A percentile compares a stretch with the other conserved stretches of the same genome.
These are phyloP conservation scores for Colossoma macropomum DNA, from an alignment of 2,113 vertebrate species.

Conservation along the genomic window DNA sequence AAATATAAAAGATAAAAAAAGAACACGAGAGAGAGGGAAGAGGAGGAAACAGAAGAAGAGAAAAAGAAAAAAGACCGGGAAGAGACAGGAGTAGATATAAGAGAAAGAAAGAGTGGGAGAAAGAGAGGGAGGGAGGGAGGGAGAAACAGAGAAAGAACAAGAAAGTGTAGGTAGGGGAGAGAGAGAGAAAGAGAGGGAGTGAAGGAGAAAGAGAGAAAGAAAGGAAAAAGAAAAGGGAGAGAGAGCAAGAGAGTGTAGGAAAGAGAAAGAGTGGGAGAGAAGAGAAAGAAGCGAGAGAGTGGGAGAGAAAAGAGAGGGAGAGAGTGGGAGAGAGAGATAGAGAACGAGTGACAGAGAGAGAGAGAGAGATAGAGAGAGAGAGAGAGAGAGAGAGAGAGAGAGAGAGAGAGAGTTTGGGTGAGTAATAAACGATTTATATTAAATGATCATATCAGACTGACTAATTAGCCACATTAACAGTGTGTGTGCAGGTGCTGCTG, in stretches of 20 bases:
- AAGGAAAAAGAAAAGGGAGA: not conserved
- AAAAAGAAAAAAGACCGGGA: too few species aligned
- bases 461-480: too few species aligned
- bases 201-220: not conserved
- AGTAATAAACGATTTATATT: not conserved
- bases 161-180: not conserved
- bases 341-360: not conserved
- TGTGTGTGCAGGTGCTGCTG: not conserved
- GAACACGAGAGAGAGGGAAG: too few species aligned
- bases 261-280: not conserved
- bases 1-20: too few species aligned
- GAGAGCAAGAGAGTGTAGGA: not conserved
- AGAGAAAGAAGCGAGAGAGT: too few species aligned
- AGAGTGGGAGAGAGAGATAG: not conserved
- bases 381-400: not conserved
- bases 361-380: too few species aligned
- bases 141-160: not conserved
- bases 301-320: not conserved
- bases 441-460: too few species aligned
- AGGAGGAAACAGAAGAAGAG: too few species aligned
- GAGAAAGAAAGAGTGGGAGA: constrained; percentile 22
- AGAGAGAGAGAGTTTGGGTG: not conserved
- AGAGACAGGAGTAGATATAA: too few species aligned
- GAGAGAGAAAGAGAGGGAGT: not conserved
- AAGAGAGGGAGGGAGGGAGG: constrained; percentile 17